Percentiles rank a stretch among this genome's conserved stretches.
Evolutionary conservation across 2,888 invertebrate genomes (phyloP).

Genomic region (Agrochola macilenta): DNA sequence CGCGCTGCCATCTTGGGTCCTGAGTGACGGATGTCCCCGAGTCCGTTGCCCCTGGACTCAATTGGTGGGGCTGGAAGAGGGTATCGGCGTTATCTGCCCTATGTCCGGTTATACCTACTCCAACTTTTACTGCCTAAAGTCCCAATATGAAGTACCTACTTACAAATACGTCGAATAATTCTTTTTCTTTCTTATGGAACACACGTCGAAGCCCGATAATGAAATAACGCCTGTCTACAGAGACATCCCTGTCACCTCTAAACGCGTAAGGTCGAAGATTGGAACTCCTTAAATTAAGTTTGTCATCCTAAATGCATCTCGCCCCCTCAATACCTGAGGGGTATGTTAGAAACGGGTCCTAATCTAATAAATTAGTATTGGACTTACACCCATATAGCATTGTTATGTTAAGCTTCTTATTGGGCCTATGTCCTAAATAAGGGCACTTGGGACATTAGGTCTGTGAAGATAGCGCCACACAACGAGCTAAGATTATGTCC

Average conservation of each 20-base stretch:
- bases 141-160: background rate
- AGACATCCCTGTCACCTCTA: background rate
- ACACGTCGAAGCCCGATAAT: conserved; percentile 2
- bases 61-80: too few relatives aligned
- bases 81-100: too few relatives aligned
- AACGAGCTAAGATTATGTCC: background rate
- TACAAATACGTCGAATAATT: background rate
- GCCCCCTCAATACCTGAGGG: conserved; percentile 6
- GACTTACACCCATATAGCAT: background rate
- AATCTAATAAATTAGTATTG: conserved; percentile 27
- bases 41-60: too few relatives aligned
- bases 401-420: conserved; percentile 2
- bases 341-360: background rate
- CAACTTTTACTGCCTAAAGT: background rate
- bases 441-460: background rate
- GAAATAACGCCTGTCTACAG: background rate
- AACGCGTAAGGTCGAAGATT: background rate
- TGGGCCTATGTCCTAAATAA: background rate
- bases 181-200: background rate
- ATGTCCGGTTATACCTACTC: background rate
- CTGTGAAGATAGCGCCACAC: background rate
- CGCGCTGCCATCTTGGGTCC: too few relatives aligned
- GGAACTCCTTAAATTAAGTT: conserved; percentile 29
- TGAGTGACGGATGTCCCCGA: too few relatives aligned
- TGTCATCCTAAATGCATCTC: conserved; percentile 11